Base-by-base conservation (phyloP, 2,797 vertebrate species). In the Sebastes cheni region DNA sequence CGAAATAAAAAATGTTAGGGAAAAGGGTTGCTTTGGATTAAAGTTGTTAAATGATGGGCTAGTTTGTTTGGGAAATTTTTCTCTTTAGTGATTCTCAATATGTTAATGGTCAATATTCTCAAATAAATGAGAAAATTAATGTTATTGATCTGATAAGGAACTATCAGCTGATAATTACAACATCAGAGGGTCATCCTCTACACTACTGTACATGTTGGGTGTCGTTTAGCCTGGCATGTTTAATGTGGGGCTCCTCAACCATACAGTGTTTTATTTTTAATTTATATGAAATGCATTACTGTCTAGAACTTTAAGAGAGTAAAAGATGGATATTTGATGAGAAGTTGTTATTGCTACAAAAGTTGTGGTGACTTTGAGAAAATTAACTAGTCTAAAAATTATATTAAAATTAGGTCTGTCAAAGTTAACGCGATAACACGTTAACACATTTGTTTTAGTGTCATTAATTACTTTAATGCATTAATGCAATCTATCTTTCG, bases 401-500 rank as follows among this genome's bases (percentile, higher is more conserved):
- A 1, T 0, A 55, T 23, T 55, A 55, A 22, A 55, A 23, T 55
- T 55, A 46, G 42, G 16, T 0, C 16, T 18, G 16, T 46, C 42
- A 46, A 46, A 46, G 42, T 46, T 46, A 18, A 46, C 6, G 16
- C 16, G 16, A 46, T 46, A 18, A 46, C 42, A 18, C 7, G 1
- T 46, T 46, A 46, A 46, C 42, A 18, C 42, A 46, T 46, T 46
- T 0, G 16, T 46, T 50, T 50, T 50, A 50, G 18, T 8, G 18
- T 18, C 18, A 20, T 20, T 50, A 8, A 50, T 50, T 50, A 20
- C 18, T 50, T 50, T 50, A 50, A 50, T 8, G 18, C 18, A 50
- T 50, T 50, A 50, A 50, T 18, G 42, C 16, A 46, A 46, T 18
- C 16, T 0, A 0, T 46, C 42, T 46, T 46, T 18, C 16, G 3